phyloP scores from a whole-genome alignment of 2,888 invertebrate species.

The Crioceris asparagi region DNA sequence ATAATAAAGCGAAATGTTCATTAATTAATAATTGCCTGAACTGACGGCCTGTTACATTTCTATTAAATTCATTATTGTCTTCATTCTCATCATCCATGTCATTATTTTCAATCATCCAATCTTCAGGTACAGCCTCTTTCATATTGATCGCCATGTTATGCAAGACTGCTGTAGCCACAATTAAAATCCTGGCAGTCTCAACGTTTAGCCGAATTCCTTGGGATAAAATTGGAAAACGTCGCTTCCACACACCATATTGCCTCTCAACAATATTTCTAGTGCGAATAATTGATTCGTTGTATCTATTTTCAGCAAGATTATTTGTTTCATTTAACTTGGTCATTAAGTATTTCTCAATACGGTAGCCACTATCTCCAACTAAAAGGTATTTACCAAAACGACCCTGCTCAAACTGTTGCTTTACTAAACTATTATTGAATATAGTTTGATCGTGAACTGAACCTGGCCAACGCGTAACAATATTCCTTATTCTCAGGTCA shows the following conservation, averaged over 20 bases:
- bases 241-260: neutral
- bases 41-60: no score
- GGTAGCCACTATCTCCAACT: neutral
- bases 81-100: no score
- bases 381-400: neutral
- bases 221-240: neutral
- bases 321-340: neutral
- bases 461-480: neutral
- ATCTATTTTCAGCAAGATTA: neutral
- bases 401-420: neutral
- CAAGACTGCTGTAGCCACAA: no score
- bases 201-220: conserved; percentile 2
- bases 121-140: no score
- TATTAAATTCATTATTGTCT: no score
- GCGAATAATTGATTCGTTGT: neutral
- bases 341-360: neutral
- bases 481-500: neutral
- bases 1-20: no score
- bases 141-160: no score
- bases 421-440: neutral
- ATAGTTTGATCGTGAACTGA: neutral
- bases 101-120: no score
- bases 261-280: conserved; percentile 3
- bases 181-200: no score
- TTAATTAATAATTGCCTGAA: no score